phyloP scores from a whole-genome alignment of 2,888 invertebrate species.

The Nemapogon koenigi region DNA sequence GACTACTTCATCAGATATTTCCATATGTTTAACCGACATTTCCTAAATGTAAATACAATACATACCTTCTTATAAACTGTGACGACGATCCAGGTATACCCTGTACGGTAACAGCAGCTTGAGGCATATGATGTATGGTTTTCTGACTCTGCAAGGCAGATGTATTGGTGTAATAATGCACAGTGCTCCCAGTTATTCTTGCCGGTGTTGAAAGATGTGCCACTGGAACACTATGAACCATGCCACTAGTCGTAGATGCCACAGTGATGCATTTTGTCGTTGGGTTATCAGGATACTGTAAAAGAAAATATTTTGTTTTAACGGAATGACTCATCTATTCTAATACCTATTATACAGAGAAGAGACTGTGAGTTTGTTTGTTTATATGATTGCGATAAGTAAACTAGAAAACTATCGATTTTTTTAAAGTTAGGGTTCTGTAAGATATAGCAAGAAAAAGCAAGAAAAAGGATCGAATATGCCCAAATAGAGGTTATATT shows the following conservation, averaged over 20 bases:
- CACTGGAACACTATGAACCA: slow-evolving; percentile 53
- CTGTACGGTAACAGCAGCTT: slow-evolving; percentile 49
- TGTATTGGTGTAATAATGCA: slow-evolving; percentile 36
- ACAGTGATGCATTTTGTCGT: slow-evolving; percentile 52
- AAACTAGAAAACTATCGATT: too few relatives aligned
- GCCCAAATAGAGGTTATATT: too few relatives aligned
- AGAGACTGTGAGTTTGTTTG: too few relatives aligned
- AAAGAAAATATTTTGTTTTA: slow-evolving; percentile 10
- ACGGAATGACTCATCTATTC: too few relatives aligned
- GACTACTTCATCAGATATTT: too few relatives aligned
- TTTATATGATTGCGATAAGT: too few relatives aligned
- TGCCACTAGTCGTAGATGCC: slow-evolving; percentile 50
- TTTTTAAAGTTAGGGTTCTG: too few relatives aligned
- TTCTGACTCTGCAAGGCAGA: slow-evolving; percentile 25
- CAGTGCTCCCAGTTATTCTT: slow-evolving; percentile 42
- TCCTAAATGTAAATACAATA: too few relatives aligned
- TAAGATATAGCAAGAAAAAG: too few relatives aligned
- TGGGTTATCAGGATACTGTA: slow-evolving; percentile 39
- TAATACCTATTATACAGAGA: too few relatives aligned
- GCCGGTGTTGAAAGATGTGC: slow-evolving; percentile 44
- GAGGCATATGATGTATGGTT: slow-evolving; percentile 41
- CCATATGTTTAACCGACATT: too few relatives aligned
- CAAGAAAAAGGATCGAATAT: too few relatives aligned
- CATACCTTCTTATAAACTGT: slow-evolving; percentile 48
- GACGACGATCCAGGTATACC: slow-evolving; percentile 43